A percentile compares a stretch with the other conserved stretches of the same genome.
These are phyloP conservation scores for Drosophila meridiana DNA, from an alignment of 2,888 invertebrate species.

Conservation along the genomic window DNA sequence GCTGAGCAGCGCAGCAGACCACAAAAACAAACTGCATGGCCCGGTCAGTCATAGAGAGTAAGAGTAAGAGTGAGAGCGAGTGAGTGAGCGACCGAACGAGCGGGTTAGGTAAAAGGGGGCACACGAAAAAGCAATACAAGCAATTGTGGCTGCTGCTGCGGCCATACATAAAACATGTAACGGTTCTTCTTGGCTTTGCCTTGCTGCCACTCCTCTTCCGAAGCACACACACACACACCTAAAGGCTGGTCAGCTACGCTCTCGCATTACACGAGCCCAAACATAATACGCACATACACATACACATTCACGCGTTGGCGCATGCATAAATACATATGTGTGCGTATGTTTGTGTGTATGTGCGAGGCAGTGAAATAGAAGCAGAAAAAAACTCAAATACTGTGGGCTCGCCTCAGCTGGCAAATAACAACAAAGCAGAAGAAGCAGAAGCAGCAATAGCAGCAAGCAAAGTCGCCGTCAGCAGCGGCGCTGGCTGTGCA, in stretches of 20 bases:
- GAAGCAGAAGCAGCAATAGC: slow-evolving; percentile 30
- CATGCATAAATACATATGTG: slow-evolving; percentile 19
- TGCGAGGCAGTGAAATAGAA: slow-evolving; percentile 48
- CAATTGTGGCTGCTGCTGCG: slow-evolving; percentile 15
- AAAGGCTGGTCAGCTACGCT: slow-evolving; percentile 28
- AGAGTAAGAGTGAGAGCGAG: background rate
- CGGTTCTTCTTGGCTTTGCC: slow-evolving; percentile 24
- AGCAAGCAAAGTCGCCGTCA: slow-evolving; percentile 26
- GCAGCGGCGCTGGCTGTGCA: slow-evolving; percentile 17
- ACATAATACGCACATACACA: slow-evolving; percentile 44
- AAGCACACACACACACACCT: slow-evolving; percentile 7
- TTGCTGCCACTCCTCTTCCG: background rate
- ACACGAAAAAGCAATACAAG: slow-evolving; percentile 12
- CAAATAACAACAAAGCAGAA: slow-evolving; percentile 37
- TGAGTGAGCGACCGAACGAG: background rate
- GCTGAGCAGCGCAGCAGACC: slow-evolving; percentile 12
- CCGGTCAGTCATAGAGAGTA: slow-evolving; percentile 7
- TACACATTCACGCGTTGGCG: slow-evolving; percentile 12
- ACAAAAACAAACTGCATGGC: slow-evolving; percentile 12
- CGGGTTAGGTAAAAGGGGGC: slow-evolving; percentile 5
- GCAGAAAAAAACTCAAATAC: slow-evolving; percentile 42
- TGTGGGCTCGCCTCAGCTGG: slow-evolving; percentile 51
- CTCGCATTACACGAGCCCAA: slow-evolving; percentile 39
- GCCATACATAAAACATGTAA: slow-evolving; percentile 25
- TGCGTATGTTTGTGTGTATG: slow-evolving; percentile 9